Evolutionary conservation across 2,113 vertebrate genomes (phyloP).

Genomic region (Equus przewalskii): DNA sequence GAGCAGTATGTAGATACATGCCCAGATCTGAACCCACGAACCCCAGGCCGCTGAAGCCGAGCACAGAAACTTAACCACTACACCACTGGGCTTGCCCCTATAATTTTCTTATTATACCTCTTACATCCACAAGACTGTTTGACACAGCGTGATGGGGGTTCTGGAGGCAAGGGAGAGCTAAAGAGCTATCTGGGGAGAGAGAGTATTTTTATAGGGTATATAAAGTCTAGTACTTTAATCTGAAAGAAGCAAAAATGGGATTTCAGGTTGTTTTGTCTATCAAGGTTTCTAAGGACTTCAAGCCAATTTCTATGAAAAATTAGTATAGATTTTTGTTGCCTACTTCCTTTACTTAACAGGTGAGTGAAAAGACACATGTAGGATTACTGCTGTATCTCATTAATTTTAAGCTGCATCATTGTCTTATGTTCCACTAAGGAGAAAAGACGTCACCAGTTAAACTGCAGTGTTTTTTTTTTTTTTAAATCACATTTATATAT

Average conservation of each 20-base stretch:
- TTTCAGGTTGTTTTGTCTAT: constrained; percentile 19
- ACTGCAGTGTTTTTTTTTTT: background rate
- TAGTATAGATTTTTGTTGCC: background rate
- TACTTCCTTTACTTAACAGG: background rate
- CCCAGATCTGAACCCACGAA: too few species aligned
- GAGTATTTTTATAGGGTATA: background rate
- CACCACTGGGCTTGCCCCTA: too few species aligned
- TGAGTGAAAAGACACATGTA: background rate
- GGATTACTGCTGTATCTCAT: background rate
- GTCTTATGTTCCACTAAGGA: background rate
- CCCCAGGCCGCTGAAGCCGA: too few species aligned
- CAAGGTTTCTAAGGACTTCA: background rate
- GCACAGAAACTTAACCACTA: too few species aligned
- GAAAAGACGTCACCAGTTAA: background rate
- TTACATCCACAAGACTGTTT: constrained; percentile 70
- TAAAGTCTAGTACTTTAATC: background rate
- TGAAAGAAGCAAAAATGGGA: constrained; percentile 31
- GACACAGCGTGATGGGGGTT: background rate
- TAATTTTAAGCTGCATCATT: background rate
- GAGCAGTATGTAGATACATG: too few species aligned
- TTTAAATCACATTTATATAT: background rate
- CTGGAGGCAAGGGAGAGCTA: background rate
- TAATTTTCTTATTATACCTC: constrained; percentile 78
- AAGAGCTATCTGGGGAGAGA: background rate
- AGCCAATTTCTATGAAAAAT: constrained; percentile 28